These are phyloP conservation scores for Schrankia costaestrigalis DNA, from an alignment of 2,888 invertebrate species.

Conservation along the genomic window DNA sequence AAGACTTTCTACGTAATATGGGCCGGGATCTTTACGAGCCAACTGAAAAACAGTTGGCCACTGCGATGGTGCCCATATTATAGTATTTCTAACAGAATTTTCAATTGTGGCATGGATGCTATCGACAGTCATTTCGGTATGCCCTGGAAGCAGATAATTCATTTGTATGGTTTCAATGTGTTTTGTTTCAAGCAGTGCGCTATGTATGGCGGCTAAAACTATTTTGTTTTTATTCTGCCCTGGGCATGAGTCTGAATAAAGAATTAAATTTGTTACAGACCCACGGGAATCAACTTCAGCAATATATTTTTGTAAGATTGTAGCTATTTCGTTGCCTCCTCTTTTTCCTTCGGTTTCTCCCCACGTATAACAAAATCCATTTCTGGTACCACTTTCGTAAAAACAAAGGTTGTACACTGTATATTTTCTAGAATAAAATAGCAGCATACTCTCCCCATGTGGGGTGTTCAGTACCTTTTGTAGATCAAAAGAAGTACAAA, in stretches of 20 bases:
- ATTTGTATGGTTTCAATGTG: conserved; percentile 22
- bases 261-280: conserved; percentile 16
- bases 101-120: background rate
- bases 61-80: conserved; percentile 22
- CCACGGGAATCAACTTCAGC: conserved; percentile 1
- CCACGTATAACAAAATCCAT: conserved; percentile 4
- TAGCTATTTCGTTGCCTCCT: conserved; percentile 5
- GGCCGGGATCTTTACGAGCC: background rate
- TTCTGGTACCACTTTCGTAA: conserved; percentile 4
- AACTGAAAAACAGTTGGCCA: conserved; percentile 7
- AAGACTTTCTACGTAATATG: background rate
- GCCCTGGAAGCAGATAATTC: conserved; percentile 28
- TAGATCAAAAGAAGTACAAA: conserved; percentile 5
- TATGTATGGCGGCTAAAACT: conserved; percentile 17
- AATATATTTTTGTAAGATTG: conserved; percentile 5
- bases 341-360: conserved; percentile 4
- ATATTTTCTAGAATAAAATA: background rate
- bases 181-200: conserved; percentile 8
- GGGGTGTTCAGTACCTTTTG: conserved; percentile 5
- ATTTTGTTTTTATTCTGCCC: conserved; percentile 24
- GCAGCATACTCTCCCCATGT: conserved; percentile 2
- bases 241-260: conserved; percentile 14
- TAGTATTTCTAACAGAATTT: conserved; percentile 15
- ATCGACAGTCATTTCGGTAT: conserved; percentile 4
- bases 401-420: conserved; percentile 5